Conservation (phyloP, 2,797 vertebrate genomes). For the Rousettus madagascariensis region DNA sequence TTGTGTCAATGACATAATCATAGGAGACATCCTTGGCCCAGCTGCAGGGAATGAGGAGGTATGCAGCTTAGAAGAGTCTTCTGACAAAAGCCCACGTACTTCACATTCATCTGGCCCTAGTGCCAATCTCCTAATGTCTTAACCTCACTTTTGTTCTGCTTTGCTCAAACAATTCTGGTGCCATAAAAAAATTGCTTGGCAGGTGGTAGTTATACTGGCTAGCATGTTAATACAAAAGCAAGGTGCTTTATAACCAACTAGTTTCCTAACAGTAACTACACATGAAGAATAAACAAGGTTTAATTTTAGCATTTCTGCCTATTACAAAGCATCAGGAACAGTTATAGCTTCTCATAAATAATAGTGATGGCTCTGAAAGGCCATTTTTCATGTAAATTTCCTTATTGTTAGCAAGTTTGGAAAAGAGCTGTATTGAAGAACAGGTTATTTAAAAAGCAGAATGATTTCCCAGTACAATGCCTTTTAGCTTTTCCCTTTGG, state of each 20-base stretch:
- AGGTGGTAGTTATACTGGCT: slow-evolving; percentile 40
- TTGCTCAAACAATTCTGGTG: slow-evolving; percentile 30
- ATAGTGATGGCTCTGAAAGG: slow-evolving; percentile 42
- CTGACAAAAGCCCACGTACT: slow-evolving; percentile 54
- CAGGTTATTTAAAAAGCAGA: slow-evolving; percentile 61
- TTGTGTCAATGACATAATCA: slow-evolving; percentile 50
- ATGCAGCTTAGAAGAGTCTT: slow-evolving; percentile 46
- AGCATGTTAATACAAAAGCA: slow-evolving; percentile 37
- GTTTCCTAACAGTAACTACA: slow-evolving; percentile 68
- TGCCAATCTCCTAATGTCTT: slow-evolving; percentile 72
- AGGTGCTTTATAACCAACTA: slow-evolving; percentile 70
- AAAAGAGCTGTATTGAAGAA: slow-evolving; percentile 55
- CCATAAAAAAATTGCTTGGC: slow-evolving; percentile 10
- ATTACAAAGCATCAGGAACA: slow-evolving; percentile 54
- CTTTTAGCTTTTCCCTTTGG: slow-evolving; percentile 67
- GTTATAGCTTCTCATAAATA: slow-evolving; percentile 62
- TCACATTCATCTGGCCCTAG: slow-evolving; percentile 63
- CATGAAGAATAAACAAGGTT: slow-evolving; percentile 54
- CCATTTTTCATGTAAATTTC: slow-evolving; percentile 62
- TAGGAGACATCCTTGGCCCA: slow-evolving; percentile 56
- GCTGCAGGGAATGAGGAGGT: slow-evolving; percentile 72
- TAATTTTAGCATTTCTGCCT: slow-evolving; percentile 57
- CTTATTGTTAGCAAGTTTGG: slow-evolving; percentile 38
- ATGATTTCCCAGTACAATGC: slow-evolving; percentile 58
- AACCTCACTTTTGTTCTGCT: slow-evolving; percentile 77